Evolutionary conservation across 1,140 invertebrate genomes (phyloP), one percentile per base, ranked within the genome.

Genomic region (Zaprionus vittiger): DNA sequence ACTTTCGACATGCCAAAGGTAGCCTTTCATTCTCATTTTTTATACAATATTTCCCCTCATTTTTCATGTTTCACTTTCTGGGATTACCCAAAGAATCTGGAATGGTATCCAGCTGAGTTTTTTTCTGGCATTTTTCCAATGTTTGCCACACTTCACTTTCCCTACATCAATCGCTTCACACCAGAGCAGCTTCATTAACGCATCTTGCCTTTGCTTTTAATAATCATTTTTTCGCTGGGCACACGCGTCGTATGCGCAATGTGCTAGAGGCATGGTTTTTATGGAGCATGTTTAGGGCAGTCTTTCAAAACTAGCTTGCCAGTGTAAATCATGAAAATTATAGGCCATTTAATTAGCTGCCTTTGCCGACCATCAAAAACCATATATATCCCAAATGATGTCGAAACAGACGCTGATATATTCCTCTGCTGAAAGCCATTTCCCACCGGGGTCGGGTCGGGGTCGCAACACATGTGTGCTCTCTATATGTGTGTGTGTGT

Each of bases 301-400:
- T 77, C 75, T 73, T 73, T 64, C 70, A 60, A 65, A 68, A 49
- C 69, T 31, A 26, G 66, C 62, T 70, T 22, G 62, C 71, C 81
- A 87, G 81, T 87, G 84, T 87, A 89, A 87, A 87, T 89, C 84
- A 89, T 84, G 81, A 75, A 84, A 87, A 84, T 81, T 89, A 86
- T 89, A 89, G 84, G 85, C 84, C 81, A 87, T 90, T 87, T 87
- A 89, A 87, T 87, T 87, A 89, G 84, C 78, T 81, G 83, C 61
- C 61, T 52, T 68, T 63, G 61, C 41, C 61, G 54, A 79, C 74
- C 81, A 80, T 83, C 81, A 83, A 72, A 85, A 81, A 69, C 74
- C 74, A 81, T 64, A 83, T 83, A 34, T 34, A 34, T 83, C 75
- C 59, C 24, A 61, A n/a, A 31, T 34, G 68, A 82, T 87, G 73